Evolutionary conservation across 1,140 invertebrate species (phyloP), one percentile per base, ranked within the genome.

Genomic region (Papilio machaon): DNA sequence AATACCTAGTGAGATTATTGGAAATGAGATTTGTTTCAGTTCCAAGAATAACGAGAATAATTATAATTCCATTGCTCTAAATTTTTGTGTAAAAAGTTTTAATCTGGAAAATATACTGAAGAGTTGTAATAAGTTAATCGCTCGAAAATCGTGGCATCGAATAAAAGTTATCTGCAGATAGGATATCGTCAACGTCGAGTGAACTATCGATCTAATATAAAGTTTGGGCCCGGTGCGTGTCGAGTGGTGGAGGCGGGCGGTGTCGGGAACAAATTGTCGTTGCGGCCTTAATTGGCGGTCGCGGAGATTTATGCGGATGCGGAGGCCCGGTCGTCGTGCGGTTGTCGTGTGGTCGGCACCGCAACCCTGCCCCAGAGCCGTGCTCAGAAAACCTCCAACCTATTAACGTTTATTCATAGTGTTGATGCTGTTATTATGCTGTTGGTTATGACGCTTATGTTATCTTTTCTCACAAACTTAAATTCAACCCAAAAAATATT

Each of bases 241-340:
- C 85, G 85, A 80, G 88, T 84, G 89, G 85, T 89, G 92, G 91
- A 92, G 91, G 90, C 90, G 89, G 89, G 88, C 88, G 87, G 85
- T 87, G 87, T 86, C 85, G 91, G 91, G 93, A 91, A 94, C 92
- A 93, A 93, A 94, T 90, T 94, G 91, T 92, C 91, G 92, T 88
- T 89, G 89, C 85, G 88, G 81, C 88, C 90, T 91, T 94, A 94
- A 94, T 94, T 94, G 92, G 92, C 91, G 93, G 93, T 94, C 91
- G 89, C 86, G 43, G 88, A 94, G 93, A 94, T 94, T 94, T 94
- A 94, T 94, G 91, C 92, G 90, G 90, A 83, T 94, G 91, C 92
- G 90, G 90, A 83, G 87, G 85, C 83, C 86, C 90, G 88, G 83
- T 90, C 89, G 89, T 90, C 89, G 90, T 86, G 86, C 58, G 58